These are phyloP conservation scores for Amblyopsis hoosieri DNA, from an alignment of 2,797 vertebrate genomes.

Conservation along the genomic window DNA sequence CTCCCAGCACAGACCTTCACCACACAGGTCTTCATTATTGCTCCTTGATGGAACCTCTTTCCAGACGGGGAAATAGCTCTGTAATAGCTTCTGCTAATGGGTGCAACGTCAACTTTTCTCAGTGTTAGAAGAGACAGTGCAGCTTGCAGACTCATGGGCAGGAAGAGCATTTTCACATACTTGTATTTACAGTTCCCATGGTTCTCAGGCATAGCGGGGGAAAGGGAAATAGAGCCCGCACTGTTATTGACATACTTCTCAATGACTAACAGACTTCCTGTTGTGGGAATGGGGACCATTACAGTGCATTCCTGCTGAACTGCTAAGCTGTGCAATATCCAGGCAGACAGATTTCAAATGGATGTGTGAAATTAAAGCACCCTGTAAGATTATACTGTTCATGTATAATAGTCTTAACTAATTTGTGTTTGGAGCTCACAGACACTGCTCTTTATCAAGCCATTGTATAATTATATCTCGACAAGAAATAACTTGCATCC, in stretches of 20 bases:
- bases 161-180: slow-evolving; percentile 58
- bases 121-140: slow-evolving; percentile 55
- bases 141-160: slow-evolving; percentile 49
- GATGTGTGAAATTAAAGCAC: slow-evolving; percentile 13
- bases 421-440: no score
- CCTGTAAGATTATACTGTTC: neutral
- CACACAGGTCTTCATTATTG: slow-evolving; percentile 54
- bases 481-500: slow-evolving; percentile 12
- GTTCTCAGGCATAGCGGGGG: slow-evolving; percentile 53
- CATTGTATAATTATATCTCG: neutral
- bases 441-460: neutral
- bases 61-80: slow-evolving; percentile 48
- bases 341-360: no score
- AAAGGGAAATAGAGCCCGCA: slow-evolving; percentile 44
- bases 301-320: slow-evolving; percentile 52
- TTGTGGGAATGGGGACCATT: slow-evolving; percentile 49
- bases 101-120: slow-evolving; percentile 52
- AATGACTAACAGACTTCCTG: slow-evolving; percentile 42
- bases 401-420: no score
- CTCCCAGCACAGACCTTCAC: slow-evolving; percentile 46
- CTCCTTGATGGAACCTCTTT: slow-evolving; percentile 55
- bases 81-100: slow-evolving; percentile 55
- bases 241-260: slow-evolving; percentile 68
- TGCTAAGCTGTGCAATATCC: slow-evolving; percentile 26
- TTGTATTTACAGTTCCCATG: slow-evolving; percentile 76